Conservation (phyloP, 2,113 vertebrate species). For the Rhegmatorhina hoffmannsi region DNA sequence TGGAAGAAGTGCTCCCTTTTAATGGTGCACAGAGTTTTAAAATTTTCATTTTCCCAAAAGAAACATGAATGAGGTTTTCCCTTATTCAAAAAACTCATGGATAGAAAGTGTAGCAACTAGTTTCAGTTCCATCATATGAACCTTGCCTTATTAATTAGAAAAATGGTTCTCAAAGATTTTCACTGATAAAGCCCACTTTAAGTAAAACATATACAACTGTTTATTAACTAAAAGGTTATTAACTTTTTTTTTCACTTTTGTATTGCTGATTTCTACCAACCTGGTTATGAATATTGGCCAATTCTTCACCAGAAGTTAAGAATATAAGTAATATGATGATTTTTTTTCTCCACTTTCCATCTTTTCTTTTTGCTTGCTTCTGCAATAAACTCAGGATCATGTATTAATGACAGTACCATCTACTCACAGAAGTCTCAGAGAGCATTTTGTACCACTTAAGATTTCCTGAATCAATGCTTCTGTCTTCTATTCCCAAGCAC, state of each 20-base stretch:
- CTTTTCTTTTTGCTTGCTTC: background rate
- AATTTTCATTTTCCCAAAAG: background rate
- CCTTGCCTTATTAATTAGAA: background rate
- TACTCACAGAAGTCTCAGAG: background rate
- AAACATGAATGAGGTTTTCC: background rate
- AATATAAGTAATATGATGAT: rapidly evolving
- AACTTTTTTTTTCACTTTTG: background rate
- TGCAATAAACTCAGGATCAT: background rate
- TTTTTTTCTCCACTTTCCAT: background rate
- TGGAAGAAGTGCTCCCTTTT: background rate
- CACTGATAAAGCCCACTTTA: background rate
- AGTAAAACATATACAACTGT: background rate
- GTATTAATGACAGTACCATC: background rate
- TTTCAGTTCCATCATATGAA: background rate
- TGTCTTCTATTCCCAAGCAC: background rate
- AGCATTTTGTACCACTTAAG: background rate
- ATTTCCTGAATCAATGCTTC: background rate
- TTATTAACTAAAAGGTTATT: background rate
- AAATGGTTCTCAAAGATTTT: background rate
- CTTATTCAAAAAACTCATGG: background rate
- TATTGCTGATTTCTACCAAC: background rate
- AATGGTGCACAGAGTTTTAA: background rate
- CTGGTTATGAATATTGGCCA: background rate
- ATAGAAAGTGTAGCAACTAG: background rate
- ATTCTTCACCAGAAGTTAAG: background rate